Evolutionary conservation across 2,113 vertebrate species (phyloP).

Genomic region (Charina bottae): DNA sequence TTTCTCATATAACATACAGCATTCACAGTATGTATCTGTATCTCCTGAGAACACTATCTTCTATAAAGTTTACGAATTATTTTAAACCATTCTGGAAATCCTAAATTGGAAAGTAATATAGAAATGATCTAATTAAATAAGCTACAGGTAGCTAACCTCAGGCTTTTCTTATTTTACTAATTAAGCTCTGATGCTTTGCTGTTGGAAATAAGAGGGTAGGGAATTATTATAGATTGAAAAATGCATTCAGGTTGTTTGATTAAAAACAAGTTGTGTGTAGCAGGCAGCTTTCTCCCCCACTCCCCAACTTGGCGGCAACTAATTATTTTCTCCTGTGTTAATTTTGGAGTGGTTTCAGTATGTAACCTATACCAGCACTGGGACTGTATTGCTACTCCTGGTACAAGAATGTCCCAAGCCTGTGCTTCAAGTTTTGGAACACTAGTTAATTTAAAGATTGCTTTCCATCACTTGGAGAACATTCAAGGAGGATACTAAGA

Average conservation of each 20-base stretch:
- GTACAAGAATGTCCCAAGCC: constrained; percentile 54
- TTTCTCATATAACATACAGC: not conserved
- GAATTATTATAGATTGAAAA: not conserved
- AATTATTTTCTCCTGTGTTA: constrained; percentile 20
- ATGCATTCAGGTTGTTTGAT: not conserved
- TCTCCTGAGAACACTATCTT: not conserved
- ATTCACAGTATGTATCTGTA: not conserved
- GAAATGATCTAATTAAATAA: not conserved
- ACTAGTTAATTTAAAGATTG: constrained; percentile 64
- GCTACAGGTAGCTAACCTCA: not conserved
- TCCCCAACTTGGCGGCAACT: not conserved
- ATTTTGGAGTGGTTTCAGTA: constrained; percentile 57
- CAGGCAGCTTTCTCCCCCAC: not conserved
- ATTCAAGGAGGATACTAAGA: constrained; percentile 43
- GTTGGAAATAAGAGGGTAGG: not conserved
- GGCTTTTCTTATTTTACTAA: not conserved
- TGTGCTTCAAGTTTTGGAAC: constrained; percentile 58
- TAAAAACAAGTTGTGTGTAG: not conserved
- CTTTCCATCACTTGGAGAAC: constrained; percentile 59
- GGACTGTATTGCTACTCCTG: constrained; percentile 47
- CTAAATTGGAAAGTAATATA: not conserved
- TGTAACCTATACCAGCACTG: constrained; percentile 35
- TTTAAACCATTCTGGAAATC: not conserved
- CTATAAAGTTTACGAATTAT: not conserved
- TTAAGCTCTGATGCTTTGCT: not conserved